These are phyloP conservation scores for Alentia gelatinosa DNA, from an alignment of 2,888 invertebrate species.

Conservation along the genomic window DNA sequence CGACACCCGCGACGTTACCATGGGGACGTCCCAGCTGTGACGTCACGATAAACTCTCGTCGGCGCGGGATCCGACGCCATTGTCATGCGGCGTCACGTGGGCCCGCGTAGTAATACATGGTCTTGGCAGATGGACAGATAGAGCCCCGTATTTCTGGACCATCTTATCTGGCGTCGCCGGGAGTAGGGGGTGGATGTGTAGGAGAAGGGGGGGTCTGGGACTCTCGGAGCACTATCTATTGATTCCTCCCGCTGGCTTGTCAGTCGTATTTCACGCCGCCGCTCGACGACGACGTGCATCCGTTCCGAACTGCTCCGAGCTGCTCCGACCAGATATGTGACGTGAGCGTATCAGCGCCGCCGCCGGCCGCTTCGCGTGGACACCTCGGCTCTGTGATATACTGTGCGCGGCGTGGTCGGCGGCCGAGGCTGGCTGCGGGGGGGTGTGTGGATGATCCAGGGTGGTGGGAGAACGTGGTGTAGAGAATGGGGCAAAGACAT, in stretches of 20 bases:
- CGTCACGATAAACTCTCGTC: slow-evolving; percentile 22
- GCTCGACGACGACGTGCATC: not conserved
- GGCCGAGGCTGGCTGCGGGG: too few relatives aligned
- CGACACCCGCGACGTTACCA: not conserved
- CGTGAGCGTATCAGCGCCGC: not conserved
- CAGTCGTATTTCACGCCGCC: slow-evolving; percentile 42
- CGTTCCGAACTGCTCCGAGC: not conserved
- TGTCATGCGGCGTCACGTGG: not conserved
- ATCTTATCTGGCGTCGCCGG: not conserved
- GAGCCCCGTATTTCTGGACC: slow-evolving; percentile 30
- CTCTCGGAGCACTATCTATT: slow-evolving; percentile 39
- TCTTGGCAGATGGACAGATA: slow-evolving; percentile 52
- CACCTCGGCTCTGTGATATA: slow-evolving; percentile 36
- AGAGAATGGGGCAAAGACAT: too few relatives aligned
- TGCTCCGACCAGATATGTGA: slow-evolving; percentile 36
- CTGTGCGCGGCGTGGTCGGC: too few relatives aligned
- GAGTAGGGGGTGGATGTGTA: not conserved
- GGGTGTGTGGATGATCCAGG: too few relatives aligned
- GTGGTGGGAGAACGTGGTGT: too few relatives aligned
- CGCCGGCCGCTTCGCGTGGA: not conserved
- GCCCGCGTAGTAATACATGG: slow-evolving; percentile 46
- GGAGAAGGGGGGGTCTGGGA: not conserved
- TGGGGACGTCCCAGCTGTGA: not conserved
- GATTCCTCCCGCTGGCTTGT: slow-evolving; percentile 40
- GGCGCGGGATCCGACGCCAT: not conserved